A percentile compares a stretch with the other conserved stretches of the same genome.
Conservation (phyloP, 1,140 invertebrate species). For the Diorhabda elongata region DNA sequence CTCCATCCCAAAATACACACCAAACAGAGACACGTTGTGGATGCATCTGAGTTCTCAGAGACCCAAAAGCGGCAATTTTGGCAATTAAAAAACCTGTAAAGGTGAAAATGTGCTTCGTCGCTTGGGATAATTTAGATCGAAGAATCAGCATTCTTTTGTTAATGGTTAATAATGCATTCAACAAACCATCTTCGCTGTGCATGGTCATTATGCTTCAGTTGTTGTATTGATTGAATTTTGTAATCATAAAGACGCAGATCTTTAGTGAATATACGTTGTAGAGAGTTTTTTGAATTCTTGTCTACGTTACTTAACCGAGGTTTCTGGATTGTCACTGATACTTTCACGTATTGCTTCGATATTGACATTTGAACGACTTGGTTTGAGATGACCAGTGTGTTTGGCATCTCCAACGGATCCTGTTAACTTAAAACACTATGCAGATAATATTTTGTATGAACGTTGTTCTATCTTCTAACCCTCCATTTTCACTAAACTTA, state of each 20-base stretch:
- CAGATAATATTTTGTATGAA: conserved; percentile 31
- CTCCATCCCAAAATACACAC: too few relatives aligned
- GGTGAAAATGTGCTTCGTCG: too few relatives aligned
- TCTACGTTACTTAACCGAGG: conserved; percentile 32
- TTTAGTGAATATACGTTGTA: conserved; percentile 26
- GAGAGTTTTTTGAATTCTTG: conserved; percentile 35
- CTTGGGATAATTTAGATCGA: too few relatives aligned
- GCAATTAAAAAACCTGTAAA: too few relatives aligned
- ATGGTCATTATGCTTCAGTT: conserved; percentile 30
- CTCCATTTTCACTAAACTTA: conserved; percentile 1
- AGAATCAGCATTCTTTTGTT: too few relatives aligned
- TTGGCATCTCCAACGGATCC: conserved; percentile 6
- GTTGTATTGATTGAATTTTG: conserved; percentile 31
- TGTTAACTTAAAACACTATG: conserved; percentile 32
- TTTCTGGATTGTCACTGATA: conserved; percentile 33
- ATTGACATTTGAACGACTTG: conserved; percentile 27
- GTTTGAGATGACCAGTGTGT: conserved; percentile 20
- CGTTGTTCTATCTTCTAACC: conserved; percentile 6
- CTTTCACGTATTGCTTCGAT: conserved; percentile 34
- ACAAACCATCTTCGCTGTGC: conserved; percentile 25
- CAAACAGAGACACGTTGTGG: too few relatives aligned
- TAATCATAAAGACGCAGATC: conserved; percentile 24
- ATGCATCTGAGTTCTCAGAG: too few relatives aligned
- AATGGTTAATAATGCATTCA: conserved; percentile 24
- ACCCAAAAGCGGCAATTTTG: too few relatives aligned